These are phyloP conservation scores for Graphium colonna DNA, from an alignment of 2,888 invertebrate species.

Conservation along the genomic window DNA sequence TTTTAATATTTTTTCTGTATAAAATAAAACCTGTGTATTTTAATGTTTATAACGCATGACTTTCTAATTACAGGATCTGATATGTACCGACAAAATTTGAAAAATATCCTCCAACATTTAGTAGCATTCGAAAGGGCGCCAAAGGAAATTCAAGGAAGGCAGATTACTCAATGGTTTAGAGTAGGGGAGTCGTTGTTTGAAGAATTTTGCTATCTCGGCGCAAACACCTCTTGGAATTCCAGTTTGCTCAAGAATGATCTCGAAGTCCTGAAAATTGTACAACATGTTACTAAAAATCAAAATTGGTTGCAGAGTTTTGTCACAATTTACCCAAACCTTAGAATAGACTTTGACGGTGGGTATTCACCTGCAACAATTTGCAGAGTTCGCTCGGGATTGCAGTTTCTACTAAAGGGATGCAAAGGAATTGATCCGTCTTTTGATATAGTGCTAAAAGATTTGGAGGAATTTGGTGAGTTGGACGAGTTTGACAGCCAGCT, in stretches of 20 bases:
- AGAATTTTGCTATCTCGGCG: slow-evolving; percentile 28
- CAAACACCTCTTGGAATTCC: slow-evolving; percentile 3
- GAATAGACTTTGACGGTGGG: slow-evolving; percentile 28
- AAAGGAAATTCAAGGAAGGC: slow-evolving; percentile 28
- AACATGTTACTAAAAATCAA: slow-evolving; percentile 23
- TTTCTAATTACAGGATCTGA: too few species aligned
- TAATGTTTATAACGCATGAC: too few species aligned
- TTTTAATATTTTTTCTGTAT: too few species aligned
- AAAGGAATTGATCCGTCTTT: slow-evolving; percentile 22
- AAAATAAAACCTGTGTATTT: too few species aligned
- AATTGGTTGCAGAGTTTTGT: slow-evolving; percentile 30
- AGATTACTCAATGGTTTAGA: slow-evolving; percentile 29
- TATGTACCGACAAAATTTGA: slow-evolving; percentile 28
- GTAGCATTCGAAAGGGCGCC: slow-evolving; percentile 26
- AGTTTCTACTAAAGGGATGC: slow-evolving; percentile 27
- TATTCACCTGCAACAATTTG: slow-evolving; percentile 27
- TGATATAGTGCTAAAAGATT: slow-evolving; percentile 26
- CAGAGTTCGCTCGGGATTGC: slow-evolving; percentile 29
- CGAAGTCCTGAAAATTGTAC: slow-evolving; percentile 22
- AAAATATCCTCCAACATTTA: slow-evolving; percentile 23
- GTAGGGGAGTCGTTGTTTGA: slow-evolving; percentile 29
- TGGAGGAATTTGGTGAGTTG: slow-evolving; percentile 29
- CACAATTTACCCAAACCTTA: slow-evolving; percentile 28
- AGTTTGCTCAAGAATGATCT: slow-evolving; percentile 17
- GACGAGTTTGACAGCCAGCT: slow-evolving; percentile 31